A percentile compares a stretch with the other conserved stretches of the same genome.
These are phyloP conservation scores for Xestia c-nigrum DNA, from an alignment of 2,888 invertebrate genomes.

Conservation along the genomic window DNA sequence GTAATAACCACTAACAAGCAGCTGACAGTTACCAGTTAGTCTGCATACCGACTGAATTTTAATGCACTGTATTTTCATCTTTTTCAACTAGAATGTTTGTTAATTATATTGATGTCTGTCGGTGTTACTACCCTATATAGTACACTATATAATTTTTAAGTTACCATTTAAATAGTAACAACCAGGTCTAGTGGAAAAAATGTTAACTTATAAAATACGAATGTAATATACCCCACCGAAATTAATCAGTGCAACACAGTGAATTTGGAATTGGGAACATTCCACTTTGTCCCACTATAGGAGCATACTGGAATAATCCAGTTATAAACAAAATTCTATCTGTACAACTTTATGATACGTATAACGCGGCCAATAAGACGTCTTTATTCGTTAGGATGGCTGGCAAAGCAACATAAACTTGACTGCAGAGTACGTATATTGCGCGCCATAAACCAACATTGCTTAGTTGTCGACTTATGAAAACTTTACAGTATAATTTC, in stretches of 20 bases:
- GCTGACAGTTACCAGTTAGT: neutral
- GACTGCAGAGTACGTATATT: slow-evolving; percentile 38
- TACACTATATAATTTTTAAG: too few relatives aligned
- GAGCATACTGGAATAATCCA: neutral
- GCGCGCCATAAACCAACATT: slow-evolving; percentile 33
- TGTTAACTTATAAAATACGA: neutral
- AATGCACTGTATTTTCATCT: neutral
- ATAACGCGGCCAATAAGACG: slow-evolving; percentile 3
- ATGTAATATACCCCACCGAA: neutral
- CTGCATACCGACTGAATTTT: neutral
- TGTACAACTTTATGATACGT: neutral
- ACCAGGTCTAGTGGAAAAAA: neutral
- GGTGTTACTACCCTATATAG: neutral
- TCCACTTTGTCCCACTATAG: neutral
- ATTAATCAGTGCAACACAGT: neutral
- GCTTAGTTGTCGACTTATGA: slow-evolving; percentile 25
- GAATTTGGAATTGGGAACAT: neutral
- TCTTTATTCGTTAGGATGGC: slow-evolving; percentile 12
- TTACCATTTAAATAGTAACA: neutral
- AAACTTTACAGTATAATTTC: slow-evolving; percentile 30
- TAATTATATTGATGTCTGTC: neutral
- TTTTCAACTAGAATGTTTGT: neutral
- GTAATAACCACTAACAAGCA: neutral
- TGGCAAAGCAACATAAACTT: slow-evolving; percentile 25
- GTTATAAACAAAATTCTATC: neutral